Evolutionary conservation across 2,797 vertebrate species (phyloP).

Genomic region (Coluber constrictor): DNA sequence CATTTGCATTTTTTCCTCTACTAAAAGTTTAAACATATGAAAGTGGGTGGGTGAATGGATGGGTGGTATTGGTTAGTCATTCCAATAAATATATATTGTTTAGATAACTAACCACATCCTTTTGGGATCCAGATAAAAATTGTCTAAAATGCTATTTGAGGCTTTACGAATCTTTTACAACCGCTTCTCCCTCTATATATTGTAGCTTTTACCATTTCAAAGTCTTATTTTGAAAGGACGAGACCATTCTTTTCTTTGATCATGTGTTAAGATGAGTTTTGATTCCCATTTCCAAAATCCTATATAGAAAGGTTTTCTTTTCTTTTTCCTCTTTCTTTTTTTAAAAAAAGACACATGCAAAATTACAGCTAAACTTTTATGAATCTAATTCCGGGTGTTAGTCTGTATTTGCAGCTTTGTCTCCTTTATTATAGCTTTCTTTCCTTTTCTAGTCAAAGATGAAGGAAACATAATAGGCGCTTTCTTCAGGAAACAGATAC

Average conservation of each 20-base stretch:
- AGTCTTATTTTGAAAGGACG: not conserved
- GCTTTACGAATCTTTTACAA: not conserved
- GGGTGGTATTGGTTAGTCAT: not conserved
- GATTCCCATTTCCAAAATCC: not conserved
- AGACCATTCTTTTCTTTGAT: slow-evolving; percentile 16
- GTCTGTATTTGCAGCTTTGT: slow-evolving; percentile 9
- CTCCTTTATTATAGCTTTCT: not conserved
- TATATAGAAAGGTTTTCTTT: not conserved
- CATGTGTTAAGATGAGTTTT: not conserved
- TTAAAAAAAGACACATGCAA: not conserved
- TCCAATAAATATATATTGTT: not conserved
- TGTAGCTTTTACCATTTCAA: slow-evolving; percentile 15
- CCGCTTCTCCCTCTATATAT: not conserved
- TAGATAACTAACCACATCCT: not conserved
- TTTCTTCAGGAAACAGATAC: slow-evolving; percentile 19
- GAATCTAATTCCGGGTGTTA: slow-evolving; percentile 3
- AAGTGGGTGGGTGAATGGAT: not conserved
- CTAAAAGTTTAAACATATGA: not conserved
- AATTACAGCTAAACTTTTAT: slow-evolving; percentile 16
- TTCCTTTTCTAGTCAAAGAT: not conserved
- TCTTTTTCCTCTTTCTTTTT: not conserved
- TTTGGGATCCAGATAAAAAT: not conserved
- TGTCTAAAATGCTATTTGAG: not conserved
- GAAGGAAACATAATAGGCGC: not conserved
- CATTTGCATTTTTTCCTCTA: not conserved